phyloP scores from a whole-genome alignment of 2,113 vertebrate genomes.

The Amazona vittata region DNA sequence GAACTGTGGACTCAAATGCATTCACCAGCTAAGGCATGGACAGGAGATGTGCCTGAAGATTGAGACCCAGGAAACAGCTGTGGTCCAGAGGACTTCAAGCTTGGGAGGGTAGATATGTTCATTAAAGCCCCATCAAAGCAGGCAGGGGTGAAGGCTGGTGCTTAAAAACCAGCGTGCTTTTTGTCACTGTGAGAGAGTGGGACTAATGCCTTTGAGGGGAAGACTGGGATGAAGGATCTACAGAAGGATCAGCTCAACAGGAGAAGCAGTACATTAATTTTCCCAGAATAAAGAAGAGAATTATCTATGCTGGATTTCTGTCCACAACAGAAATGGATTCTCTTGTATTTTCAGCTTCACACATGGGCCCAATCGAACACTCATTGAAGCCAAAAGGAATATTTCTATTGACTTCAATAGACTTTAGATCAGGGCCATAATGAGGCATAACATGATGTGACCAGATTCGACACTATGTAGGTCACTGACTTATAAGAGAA shows the following conservation, averaged over 20 bases:
- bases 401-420: conserved; percentile 58
- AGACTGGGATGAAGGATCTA: neutral
- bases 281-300: neutral
- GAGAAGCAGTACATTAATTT: neutral
- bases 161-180: fast-evolving
- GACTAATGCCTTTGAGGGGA: neutral
- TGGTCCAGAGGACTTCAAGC: fast-evolving
- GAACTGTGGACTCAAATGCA: neutral
- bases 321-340: conserved; percentile 11
- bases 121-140: neutral
- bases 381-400: conserved; percentile 44
- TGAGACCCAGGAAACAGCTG: neutral
- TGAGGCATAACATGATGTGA: conserved; percentile 38
- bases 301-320: neutral
- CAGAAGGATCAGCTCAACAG: neutral
- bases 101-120: neutral
- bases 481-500: neutral
- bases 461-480: neutral
- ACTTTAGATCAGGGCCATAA: conserved; percentile 51
- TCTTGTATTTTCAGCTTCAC: conserved; percentile 12
- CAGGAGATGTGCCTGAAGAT: neutral
- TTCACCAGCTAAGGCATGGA: neutral
- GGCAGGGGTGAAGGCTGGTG: fast-evolving
- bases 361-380: conserved; percentile 9
- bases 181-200: fast-evolving